These are phyloP conservation scores for Pteromalus puparum DNA, from an alignment of 1,140 invertebrate genomes.

Conservation along the genomic window DNA sequence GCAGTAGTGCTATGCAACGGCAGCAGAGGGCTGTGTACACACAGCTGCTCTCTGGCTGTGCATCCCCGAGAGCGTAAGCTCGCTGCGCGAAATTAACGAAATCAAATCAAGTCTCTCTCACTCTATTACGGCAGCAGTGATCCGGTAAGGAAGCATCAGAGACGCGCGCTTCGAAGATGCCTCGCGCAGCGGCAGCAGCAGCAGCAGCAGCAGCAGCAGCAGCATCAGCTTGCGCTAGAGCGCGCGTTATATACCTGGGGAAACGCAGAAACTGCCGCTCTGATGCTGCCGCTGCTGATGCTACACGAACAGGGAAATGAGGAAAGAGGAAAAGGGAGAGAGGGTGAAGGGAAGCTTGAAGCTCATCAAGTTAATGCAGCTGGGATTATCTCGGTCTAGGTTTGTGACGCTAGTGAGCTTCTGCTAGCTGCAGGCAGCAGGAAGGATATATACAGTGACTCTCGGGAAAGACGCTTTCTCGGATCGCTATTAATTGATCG, in stretches of 20 bases:
- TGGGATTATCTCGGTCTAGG: conserved; percentile 70
- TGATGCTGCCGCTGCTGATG: conserved; percentile 36
- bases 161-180: conserved; percentile 15
- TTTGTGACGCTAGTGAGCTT: conserved; percentile 63
- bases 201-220: too few relatives aligned
- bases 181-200: conserved; percentile 20
- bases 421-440: not conserved
- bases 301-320: conserved; percentile 54
- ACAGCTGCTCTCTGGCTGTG: not conserved
- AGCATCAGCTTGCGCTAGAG: conserved; percentile 5
- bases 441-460: conserved; percentile 55
- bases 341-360: conserved; percentile 63
- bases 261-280: conserved; percentile 10
- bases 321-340: conserved; percentile 40
- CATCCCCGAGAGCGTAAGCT: conserved; percentile 11
- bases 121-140: conserved; percentile 24
- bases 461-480: conserved; percentile 63
- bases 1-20: not conserved
- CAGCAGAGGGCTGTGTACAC: not conserved
- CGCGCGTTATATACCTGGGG: not conserved
- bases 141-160: conserved; percentile 28
- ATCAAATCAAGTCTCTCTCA: conserved; percentile 29
- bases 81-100: conserved; percentile 30
- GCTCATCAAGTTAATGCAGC: conserved; percentile 75
- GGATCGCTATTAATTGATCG: conserved; percentile 73